Evolutionary conservation across 1,140 invertebrate species (phyloP).

Genomic region (Macrobrachium rosenbergii): DNA sequence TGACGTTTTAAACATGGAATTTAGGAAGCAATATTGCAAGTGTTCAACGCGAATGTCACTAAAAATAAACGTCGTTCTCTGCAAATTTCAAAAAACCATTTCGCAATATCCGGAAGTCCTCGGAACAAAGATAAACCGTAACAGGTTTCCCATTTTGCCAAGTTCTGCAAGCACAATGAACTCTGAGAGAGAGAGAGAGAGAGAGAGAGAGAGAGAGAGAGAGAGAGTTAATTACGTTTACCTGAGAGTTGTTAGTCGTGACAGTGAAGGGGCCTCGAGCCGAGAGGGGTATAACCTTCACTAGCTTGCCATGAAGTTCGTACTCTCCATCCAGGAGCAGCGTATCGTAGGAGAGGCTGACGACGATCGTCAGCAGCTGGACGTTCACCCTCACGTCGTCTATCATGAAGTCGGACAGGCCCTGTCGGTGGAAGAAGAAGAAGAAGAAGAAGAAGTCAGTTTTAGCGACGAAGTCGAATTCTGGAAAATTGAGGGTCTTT

Average conservation of each 20-base stretch:
- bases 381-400: slow-evolving; percentile 60
- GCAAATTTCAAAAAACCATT: too few relatives aligned
- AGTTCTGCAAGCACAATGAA: neutral
- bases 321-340: slow-evolving; percentile 59
- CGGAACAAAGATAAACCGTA: too few relatives aligned
- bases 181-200: neutral
- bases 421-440: slow-evolving; percentile 49
- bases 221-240: neutral
- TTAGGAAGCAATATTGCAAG: too few relatives aligned
- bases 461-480: neutral
- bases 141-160: too few relatives aligned
- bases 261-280: slow-evolving; percentile 58
- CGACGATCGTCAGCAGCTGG: slow-evolving; percentile 41
- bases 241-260: slow-evolving; percentile 58
- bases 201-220: neutral
- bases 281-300: slow-evolving; percentile 59
- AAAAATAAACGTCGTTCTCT: too few relatives aligned
- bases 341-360: slow-evolving; percentile 48
- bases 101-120: too few relatives aligned
- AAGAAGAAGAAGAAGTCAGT: slow-evolving; percentile 37
- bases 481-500: neutral
- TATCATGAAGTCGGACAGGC: slow-evolving; percentile 60
- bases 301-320: slow-evolving; percentile 53
- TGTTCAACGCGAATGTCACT: too few relatives aligned
- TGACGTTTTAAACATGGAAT: too few relatives aligned